Base-by-base conservation (phyloP, 2,797 vertebrate genomes). In the Malurus leucopterus region DNA sequence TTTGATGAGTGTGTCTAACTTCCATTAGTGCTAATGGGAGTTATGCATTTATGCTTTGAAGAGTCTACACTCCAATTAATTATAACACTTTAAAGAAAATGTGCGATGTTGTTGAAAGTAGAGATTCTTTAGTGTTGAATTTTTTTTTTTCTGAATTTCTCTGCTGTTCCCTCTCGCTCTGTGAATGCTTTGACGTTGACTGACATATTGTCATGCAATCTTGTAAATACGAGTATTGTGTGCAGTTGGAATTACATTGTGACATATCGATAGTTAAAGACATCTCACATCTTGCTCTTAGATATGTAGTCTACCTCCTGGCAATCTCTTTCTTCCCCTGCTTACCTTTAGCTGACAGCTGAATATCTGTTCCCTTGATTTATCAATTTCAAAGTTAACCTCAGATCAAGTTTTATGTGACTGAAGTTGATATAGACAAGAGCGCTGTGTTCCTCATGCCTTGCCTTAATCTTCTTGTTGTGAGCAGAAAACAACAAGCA, bases 1-100 rank as follows among this genome's bases (percentile, higher is more conserved):
- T 88, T 94, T 95, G 91, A 91, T 94, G 78, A 83, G 65, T 86
- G 47, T 92, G 85, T 93, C 94, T 89, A 38, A 87, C 84, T 94
- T 92, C 85, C 85, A 92, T 94, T 94, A 94, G 83, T 71, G 69
- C 65, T 95, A 94, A 93, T 95, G 67, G 89, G 82, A 91, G 53
- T 91, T 91, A 79, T 41, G 36, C 55, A 53, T 88, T 82, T 91
- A 70, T 1, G 27, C 79, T 95, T 90, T 89, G 80, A 90, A 86
- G 81, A 85, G 67, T 91, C 75, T 93, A 27, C 4, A 36, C 75
- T 87, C 70, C 69, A 93, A 93, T 94, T 95, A 95, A 93, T 93
- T 93, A 79, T 73, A 93, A 78, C 70, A 76, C 86, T 92, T 90
- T 58, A 89, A 86, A 93, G 86, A 86, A 92, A 88, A 87, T 71